phyloP scores from a whole-genome alignment of 2,797 vertebrate species.

The Thripadectes ignobilis region DNA sequence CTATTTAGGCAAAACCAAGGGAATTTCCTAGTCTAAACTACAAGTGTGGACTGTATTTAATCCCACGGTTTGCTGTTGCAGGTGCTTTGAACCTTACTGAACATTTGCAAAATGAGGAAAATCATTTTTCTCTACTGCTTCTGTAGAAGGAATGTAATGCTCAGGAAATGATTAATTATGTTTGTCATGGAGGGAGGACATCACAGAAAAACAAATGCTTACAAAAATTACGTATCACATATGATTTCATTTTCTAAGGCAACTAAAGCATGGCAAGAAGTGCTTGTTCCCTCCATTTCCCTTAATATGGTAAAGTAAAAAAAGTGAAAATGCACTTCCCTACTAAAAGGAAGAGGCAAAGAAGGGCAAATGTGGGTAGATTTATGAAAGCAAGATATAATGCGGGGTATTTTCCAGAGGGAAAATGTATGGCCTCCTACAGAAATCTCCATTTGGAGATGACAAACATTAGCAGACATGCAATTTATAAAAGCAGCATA shows the following conservation, averaged over 20 bases:
- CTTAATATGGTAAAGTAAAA: background rate
- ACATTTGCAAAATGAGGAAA: background rate
- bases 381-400: background rate
- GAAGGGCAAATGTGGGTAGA: background rate
- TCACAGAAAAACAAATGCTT: background rate
- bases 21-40: background rate
- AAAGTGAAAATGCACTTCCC: fast-evolving
- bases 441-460: background rate
- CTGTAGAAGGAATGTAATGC: background rate
- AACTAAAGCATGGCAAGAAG: background rate
- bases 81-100: background rate
- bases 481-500: conserved; percentile 22
- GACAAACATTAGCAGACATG: background rate
- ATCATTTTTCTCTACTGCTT: background rate
- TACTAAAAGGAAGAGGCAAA: background rate
- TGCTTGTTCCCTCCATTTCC: background rate
- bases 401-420: background rate
- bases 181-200: background rate
- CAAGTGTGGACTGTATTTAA: background rate
- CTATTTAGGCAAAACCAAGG: background rate
- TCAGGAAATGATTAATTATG: background rate
- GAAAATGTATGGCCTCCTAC: conserved; percentile 13
- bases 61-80: background rate
- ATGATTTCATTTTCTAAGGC: background rate
- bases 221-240: background rate